phyloP scores from a whole-genome alignment of 2,113 vertebrate species.

The Argyrosomus japonicus region DNA sequence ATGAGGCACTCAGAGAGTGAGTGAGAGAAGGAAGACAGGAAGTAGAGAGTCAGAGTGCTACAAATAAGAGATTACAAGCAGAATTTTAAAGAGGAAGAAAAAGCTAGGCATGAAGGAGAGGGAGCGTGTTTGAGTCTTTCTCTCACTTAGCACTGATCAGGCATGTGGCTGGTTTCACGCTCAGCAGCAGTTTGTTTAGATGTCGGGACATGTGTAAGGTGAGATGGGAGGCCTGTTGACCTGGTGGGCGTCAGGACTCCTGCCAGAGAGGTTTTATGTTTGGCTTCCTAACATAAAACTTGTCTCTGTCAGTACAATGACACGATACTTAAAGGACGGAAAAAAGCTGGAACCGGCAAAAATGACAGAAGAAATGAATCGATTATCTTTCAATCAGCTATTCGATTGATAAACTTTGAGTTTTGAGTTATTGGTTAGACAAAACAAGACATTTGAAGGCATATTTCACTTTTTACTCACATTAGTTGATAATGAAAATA shows the following conservation, averaged over 20 bases:
- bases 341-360: neutral
- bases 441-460: neutral
- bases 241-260: conserved; percentile 2
- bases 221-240: conserved; percentile 37
- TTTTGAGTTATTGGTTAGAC: neutral
- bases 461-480: no score
- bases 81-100: conserved; percentile 17
- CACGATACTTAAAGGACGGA: neutral
- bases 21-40: conserved; percentile 44
- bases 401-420: neutral
- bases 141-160: conserved; percentile 3
- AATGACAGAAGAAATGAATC: neutral
- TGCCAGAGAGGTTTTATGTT: conserved; percentile 19
- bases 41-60: conserved; percentile 28
- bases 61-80: conserved; percentile 7
- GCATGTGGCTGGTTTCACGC: conserved; percentile 1
- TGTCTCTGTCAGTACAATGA: conserved; percentile 27
- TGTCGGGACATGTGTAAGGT: conserved; percentile 35
- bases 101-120: neutral
- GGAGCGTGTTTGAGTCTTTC: neutral
- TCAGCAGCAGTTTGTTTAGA: conserved; percentile 37
- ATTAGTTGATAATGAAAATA: neutral
- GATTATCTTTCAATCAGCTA: neutral
- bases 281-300: conserved; percentile 13
- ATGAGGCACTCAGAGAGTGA: conserved; percentile 42